phyloP scores from a whole-genome alignment of 2,888 invertebrate genomes.

The Callyntrura sp. region DNA sequence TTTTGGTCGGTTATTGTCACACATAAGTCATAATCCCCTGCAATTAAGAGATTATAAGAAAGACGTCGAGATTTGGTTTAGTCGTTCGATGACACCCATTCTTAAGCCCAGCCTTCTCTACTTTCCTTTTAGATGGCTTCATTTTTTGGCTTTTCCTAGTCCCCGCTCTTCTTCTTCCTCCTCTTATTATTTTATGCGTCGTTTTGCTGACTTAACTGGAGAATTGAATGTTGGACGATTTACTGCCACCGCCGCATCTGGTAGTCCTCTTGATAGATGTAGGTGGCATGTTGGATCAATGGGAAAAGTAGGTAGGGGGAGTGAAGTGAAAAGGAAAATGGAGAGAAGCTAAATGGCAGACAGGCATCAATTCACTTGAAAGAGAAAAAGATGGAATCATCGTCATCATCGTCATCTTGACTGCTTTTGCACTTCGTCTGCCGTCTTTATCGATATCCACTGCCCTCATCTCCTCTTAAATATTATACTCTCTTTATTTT shows the following conservation, averaged over 20 bases:
- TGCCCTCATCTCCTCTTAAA: too few relatives aligned
- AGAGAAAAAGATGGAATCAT: slow-evolving; percentile 3
- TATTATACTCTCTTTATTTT: too few relatives aligned
- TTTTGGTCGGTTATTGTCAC: too few relatives aligned
- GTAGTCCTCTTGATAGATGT: slow-evolving; percentile 59
- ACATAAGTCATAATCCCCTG: too few relatives aligned
- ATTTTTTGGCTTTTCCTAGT: slow-evolving; percentile 22
- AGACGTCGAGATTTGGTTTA: too few relatives aligned
- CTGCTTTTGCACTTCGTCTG: background rate
- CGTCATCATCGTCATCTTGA: background rate
- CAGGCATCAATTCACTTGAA: slow-evolving; percentile 52
- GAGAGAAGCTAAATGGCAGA: slow-evolving; percentile 36
- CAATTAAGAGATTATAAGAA: too few relatives aligned
- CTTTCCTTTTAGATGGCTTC: slow-evolving; percentile 48
- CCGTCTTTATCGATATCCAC: background rate
- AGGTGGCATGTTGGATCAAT: slow-evolving; percentile 53
- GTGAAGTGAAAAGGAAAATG: slow-evolving; percentile 39
- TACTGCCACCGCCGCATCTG: too few relatives aligned
- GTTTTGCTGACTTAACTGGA: slow-evolving; percentile 10
- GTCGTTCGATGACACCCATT: too few relatives aligned
- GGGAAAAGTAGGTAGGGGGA: too few relatives aligned
- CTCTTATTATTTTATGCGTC: background rate
- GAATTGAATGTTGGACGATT: background rate
- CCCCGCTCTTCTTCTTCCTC: background rate
- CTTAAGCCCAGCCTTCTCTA: slow-evolving; percentile 17